A percentile compares a stretch with the other conserved stretches of the same genome.
phyloP scores from a whole-genome alignment of 2,888 invertebrate species.

The Bombylius major region DNA sequence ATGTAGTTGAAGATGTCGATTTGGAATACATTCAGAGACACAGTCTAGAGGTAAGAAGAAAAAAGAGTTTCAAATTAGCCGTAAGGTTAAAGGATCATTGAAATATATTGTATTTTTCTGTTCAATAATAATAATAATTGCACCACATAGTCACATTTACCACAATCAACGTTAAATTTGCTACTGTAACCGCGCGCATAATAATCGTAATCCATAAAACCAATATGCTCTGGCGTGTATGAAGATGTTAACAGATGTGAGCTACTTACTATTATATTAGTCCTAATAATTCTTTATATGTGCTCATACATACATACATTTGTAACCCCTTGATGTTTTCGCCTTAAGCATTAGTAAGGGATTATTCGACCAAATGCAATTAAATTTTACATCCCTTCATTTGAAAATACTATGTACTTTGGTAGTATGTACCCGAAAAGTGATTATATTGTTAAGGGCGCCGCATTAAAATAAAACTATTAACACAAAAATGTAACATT shows the following conservation, averaged over 20 bases:
- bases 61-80: neutral
- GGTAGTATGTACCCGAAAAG: too few relatives aligned
- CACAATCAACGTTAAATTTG: too few relatives aligned
- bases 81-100: neutral
- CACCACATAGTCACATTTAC: too few relatives aligned
- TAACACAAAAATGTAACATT: too few relatives aligned
- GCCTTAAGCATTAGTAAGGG: neutral
- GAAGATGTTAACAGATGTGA: neutral
- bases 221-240: neutral
- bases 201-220: neutral
- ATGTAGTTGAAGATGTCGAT: too few relatives aligned
- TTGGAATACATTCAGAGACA: too few relatives aligned
- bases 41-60: too few relatives aligned
- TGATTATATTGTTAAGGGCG: too few relatives aligned
- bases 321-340: neutral
- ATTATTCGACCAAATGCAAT: constrained; percentile 8
- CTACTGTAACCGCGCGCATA: neutral
- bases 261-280: neutral
- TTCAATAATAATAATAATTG: too few relatives aligned
- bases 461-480: too few relatives aligned
- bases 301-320: too few relatives aligned
- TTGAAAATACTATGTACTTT: too few relatives aligned
- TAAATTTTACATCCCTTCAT: neutral
- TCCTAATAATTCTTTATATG: neutral
- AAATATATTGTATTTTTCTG: neutral